Percentiles rank a stretch among this genome's conserved stretches.
phyloP scores from a whole-genome alignment of 1,140 invertebrate genomes.

The Brachionus plicatilis region DNA sequence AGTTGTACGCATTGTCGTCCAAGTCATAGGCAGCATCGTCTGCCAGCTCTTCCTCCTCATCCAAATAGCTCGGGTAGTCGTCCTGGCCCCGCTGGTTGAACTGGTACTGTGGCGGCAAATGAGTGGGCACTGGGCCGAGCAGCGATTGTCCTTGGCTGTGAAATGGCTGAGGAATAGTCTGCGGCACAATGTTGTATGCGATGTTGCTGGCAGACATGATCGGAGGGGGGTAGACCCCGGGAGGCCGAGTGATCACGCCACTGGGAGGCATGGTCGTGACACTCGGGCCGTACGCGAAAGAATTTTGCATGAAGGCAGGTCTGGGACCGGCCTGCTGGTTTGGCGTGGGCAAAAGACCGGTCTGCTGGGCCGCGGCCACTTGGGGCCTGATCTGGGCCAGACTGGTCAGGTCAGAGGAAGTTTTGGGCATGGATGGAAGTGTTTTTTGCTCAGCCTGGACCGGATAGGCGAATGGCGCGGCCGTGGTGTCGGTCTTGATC shows the following conservation, averaged over 20 bases:
- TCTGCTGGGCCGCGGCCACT: too few species aligned
- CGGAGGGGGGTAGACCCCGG: background rate
- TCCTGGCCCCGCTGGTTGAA: background rate
- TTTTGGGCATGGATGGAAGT: background rate
- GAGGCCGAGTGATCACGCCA: background rate
- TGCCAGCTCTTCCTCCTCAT: background rate
- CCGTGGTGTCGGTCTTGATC: background rate
- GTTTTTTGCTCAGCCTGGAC: background rate
- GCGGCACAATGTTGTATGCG: background rate
- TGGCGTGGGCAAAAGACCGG: background rate
- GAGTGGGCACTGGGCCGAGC: background rate
- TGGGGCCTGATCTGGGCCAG: background rate
- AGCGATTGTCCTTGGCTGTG: background rate
- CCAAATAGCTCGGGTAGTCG: slow-evolving; percentile 1
- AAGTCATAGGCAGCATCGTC: slow-evolving; percentile 21
- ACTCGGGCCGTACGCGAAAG: background rate
- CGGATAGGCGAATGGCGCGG: background rate
- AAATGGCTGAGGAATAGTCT: background rate
- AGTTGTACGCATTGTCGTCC: slow-evolving; percentile 14
- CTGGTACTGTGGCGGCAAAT: background rate
- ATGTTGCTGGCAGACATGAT: background rate
- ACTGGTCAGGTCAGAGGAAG: background rate
- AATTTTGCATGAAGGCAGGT: background rate
- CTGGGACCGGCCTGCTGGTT: background rate
- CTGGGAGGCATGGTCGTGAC: background rate